Percentiles rank a stretch among this genome's conserved stretches.
These are phyloP conservation scores for Taenioides sp. DNA, from an alignment of 2,797 vertebrate species.

Conservation along the genomic window DNA sequence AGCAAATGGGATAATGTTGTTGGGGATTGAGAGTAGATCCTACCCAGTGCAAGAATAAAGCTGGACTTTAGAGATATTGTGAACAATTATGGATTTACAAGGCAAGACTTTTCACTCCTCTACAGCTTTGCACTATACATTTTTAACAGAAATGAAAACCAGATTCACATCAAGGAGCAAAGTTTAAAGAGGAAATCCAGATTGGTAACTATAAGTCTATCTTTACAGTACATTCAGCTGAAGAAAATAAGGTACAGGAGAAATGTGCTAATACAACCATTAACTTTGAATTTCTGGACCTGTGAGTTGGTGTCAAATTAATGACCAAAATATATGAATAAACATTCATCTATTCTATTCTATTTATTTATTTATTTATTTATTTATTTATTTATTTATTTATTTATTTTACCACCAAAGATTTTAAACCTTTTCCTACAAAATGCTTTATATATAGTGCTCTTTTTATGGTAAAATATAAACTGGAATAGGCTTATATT, in stretches of 20 bases:
- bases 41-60: constrained; percentile 67
- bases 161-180: constrained; percentile 57
- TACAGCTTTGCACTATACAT: constrained; percentile 61
- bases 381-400: no score
- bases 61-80: constrained; percentile 71
- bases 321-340: neutral
- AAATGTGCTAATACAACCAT: neutral
- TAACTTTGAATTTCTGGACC: neutral
- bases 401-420: no score
- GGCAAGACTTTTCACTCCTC: constrained; percentile 45
- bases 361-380: no score
- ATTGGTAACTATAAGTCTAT: constrained; percentile 32
- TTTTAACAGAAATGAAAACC: constrained; percentile 79
- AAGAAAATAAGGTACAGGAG: constrained; percentile 3
- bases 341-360: neutral
- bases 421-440: no score
- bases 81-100: constrained; percentile 79
- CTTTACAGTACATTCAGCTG: constrained; percentile 38
- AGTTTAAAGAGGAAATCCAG: constrained; percentile 12
- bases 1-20: constrained; percentile 62
- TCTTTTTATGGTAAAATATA: no score
- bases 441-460: no score
- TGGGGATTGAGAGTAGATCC: constrained; percentile 64
- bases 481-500: neutral
- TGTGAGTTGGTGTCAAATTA: neutral